Percentiles rank a stretch among this genome's conserved stretches.
Conservation (phyloP, 2,113 vertebrate genomes). For the Lamprotornis superbus region DNA sequence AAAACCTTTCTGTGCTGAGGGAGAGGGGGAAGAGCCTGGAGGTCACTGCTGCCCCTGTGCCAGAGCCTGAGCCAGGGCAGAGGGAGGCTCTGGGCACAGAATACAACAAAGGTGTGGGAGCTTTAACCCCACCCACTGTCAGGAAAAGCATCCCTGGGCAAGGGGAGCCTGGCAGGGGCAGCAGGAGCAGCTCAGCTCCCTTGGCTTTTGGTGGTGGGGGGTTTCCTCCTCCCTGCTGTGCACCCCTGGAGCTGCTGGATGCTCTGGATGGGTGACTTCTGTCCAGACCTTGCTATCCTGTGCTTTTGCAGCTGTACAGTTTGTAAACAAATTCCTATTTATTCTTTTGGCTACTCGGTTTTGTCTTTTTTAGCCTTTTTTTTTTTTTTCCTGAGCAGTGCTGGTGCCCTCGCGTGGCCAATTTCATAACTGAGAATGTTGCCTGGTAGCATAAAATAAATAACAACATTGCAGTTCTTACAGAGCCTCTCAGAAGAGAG, state of each 20-base stretch:
- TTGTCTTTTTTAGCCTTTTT: neutral
- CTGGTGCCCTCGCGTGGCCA: slow-evolving; percentile 34
- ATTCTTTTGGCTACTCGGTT: neutral
- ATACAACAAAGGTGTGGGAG: neutral
- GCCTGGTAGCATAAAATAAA: neutral
- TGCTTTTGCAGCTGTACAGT: neutral
- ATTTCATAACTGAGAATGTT: neutral
- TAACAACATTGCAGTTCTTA: neutral
- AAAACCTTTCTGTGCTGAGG: neutral
- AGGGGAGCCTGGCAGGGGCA: neutral
- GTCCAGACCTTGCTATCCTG: neutral
- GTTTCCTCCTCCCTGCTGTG: neutral
- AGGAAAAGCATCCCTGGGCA: neutral
- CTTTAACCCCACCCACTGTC: too few relatives aligned
- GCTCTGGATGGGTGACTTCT: neutral
- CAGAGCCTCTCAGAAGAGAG: neutral
- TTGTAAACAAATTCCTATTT: neutral
- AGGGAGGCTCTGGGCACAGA: neutral
- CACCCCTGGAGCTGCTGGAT: fast-evolving
- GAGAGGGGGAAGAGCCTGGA: neutral
- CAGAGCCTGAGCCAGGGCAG: neutral
- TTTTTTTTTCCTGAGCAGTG: neutral
- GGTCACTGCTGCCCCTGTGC: neutral
- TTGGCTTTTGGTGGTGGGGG: neutral
- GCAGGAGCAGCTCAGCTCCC: neutral